Evolutionary conservation across 1,140 invertebrate species (phyloP).

Genomic region (Drosophila aff.): DNA sequence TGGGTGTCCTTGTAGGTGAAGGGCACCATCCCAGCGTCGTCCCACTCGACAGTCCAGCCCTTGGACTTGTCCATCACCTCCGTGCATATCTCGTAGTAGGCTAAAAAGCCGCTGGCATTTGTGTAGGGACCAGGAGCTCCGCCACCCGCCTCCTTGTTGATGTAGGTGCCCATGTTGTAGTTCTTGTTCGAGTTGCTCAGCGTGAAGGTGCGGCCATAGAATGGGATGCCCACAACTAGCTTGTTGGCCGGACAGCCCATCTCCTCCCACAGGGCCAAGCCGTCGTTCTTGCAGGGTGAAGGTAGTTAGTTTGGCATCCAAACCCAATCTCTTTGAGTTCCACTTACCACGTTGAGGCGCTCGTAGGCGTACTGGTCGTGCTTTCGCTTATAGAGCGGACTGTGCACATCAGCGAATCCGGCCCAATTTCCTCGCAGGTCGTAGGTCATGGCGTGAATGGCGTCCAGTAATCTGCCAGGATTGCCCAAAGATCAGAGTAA

Average conservation of each 20-base stretch:
- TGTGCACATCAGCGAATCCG: slow-evolving; percentile 94
- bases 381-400: slow-evolving; percentile 92
- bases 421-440: slow-evolving; percentile 97
- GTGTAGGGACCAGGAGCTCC: slow-evolving; percentile 94
- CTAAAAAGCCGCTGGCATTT: slow-evolving; percentile 92
- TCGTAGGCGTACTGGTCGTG: slow-evolving; percentile 95
- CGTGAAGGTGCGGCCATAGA: slow-evolving; percentile 94
- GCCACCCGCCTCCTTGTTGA: slow-evolving; percentile 94
- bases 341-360: slow-evolving; percentile 93
- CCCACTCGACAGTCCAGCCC: slow-evolving; percentile 93
- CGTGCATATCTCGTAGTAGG: slow-evolving; percentile 96
- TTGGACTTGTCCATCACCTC: slow-evolving; percentile 88
- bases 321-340: background rate
- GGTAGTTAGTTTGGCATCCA: slow-evolving; percentile 21
- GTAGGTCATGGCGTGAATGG: slow-evolving; percentile 95
- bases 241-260: slow-evolving; percentile 95
- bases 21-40: slow-evolving; percentile 92
- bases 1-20: slow-evolving; percentile 94
- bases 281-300: slow-evolving; percentile 90
- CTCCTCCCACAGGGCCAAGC: slow-evolving; percentile 93
- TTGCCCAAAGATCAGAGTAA: slow-evolving; percentile 12
- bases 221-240: slow-evolving; percentile 94
- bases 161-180: slow-evolving; percentile 92
- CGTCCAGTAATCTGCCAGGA: slow-evolving; percentile 87
- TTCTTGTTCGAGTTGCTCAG: slow-evolving; percentile 92